Conservation (phyloP, 2,888 invertebrate species). For the Drosophila neonasuta region DNA sequence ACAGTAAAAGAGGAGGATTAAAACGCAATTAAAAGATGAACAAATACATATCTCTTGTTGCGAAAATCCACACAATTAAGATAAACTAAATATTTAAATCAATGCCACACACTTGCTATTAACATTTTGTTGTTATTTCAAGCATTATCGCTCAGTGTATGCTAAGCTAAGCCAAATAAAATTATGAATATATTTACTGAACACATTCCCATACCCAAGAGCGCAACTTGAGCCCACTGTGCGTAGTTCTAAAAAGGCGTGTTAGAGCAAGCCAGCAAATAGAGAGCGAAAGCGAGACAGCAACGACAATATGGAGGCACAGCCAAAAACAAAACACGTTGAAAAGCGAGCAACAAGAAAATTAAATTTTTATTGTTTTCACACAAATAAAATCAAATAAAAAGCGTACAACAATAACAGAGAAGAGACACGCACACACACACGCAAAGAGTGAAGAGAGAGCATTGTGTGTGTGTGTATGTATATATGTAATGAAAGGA, state of each 20-base stretch:
- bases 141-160: slow-evolving; percentile 3
- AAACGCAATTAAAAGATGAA: neutral
- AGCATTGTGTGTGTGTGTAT: neutral
- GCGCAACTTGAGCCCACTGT: slow-evolving; percentile 32
- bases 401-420: slow-evolving; percentile 73
- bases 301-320: slow-evolving; percentile 46
- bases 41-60: too few species aligned
- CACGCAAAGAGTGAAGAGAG: slow-evolving; percentile 21
- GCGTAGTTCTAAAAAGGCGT: slow-evolving; percentile 6
- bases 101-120: neutral
- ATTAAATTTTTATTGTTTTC: slow-evolving; percentile 81
- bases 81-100: neutral
- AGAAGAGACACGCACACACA: slow-evolving; percentile 51
- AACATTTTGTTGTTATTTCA: too few species aligned
- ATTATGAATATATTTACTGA: slow-evolving; percentile 27
- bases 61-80: neutral
- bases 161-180: neutral
- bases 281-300: slow-evolving; percentile 2
- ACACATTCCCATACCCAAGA: neutral
- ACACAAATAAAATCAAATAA: slow-evolving; percentile 79
- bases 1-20: too few species aligned
- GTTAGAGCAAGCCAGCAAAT: neutral
- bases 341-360: slow-evolving; percentile 72
- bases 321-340: slow-evolving; percentile 18
- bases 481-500: slow-evolving; percentile 30